Base-by-base conservation (phyloP, 2,888 invertebrate genomes). In the Catocala fraxini region DNA sequence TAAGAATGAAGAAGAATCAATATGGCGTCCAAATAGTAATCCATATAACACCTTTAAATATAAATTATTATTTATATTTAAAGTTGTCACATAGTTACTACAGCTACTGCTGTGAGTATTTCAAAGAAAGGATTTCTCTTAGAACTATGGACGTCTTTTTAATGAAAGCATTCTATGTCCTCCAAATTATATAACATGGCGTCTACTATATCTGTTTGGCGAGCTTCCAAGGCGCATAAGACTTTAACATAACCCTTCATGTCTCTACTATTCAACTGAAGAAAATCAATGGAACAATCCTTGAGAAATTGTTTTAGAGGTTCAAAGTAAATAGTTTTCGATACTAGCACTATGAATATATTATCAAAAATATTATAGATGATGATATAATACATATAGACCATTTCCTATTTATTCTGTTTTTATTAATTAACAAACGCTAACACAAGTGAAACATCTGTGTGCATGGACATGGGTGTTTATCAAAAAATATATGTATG, bases 151-250 rank as follows among this genome's bases (percentile, higher is more conserved):
- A 54, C 47, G 56, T 58, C 57, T 64, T 58, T 71, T 71, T 67
- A 62, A 74, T 74, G 67, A 39, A 52, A 45, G 58, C 11, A 43
- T 15, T 49, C 39, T 47, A 39, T n/a, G 43, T 53, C 63, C 51
- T 70, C 51, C 55, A 71, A 59, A 66, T 71, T 70, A 73, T 73
- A 70, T 70, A 71, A 64, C 69, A 71, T 65, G 65, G 67, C 41
- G 10, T 47, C 61, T 51, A 57, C 58, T 49, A 71, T 74, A 74
- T 65, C 63, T 61, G 56, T 45, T 72, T 72, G 72, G 72, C 72
- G 45, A 4, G 47, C 15, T 57, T 71, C 72, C 72, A 72, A 71
- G 56, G 49, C 42, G 35, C 49, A 66, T 66, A 64, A 45, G 65
- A 63, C 59, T 75, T 63, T 61, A 71, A 75, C 66, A 74, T 56